Conservation (phyloP, 2,888 invertebrate species). For the Hanleya hanleyi region DNA sequence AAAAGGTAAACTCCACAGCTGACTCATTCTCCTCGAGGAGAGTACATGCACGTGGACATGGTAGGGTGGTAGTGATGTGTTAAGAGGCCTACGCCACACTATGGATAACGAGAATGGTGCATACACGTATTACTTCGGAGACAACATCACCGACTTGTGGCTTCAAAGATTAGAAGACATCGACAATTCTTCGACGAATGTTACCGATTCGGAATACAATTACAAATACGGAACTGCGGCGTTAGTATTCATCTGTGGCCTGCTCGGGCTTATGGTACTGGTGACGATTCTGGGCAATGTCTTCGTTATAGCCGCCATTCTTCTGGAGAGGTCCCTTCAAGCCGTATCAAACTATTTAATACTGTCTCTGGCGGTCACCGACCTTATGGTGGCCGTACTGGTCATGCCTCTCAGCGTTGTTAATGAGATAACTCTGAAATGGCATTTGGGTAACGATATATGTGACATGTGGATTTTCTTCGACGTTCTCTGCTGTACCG, state of each 20-base stretch:
- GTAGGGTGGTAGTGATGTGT: not conserved
- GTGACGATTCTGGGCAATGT: constrained; percentile 97
- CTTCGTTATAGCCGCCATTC: constrained; percentile 97
- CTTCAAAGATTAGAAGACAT: not conserved
- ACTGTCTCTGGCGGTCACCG: constrained; percentile 96
- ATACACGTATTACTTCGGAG: not conserved
- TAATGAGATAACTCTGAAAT: constrained; percentile 75
- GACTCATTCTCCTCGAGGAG: too few species aligned
- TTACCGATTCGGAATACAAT: not conserved
- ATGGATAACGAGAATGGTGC: not conserved
- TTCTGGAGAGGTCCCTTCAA: constrained; percentile 92
- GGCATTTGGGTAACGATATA: constrained; percentile 89
- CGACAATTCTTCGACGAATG: not conserved
- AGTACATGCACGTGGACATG: too few species aligned
- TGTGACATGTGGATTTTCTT: constrained; percentile 98
- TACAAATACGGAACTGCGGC: constrained; percentile 39
- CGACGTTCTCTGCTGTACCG: constrained; percentile 98
- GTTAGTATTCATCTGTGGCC: constrained; percentile 50
- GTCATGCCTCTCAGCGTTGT: constrained; percentile 77
- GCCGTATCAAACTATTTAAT: constrained; percentile 98
- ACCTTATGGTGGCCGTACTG: constrained; percentile 95
- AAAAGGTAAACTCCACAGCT: too few species aligned
- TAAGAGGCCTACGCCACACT: not conserved
- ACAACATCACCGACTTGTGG: not conserved
- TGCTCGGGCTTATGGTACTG: constrained; percentile 87